Evolutionary conservation across 2,797 vertebrate genomes (phyloP).

Genomic region (Neosalanx taihuensis): DNA sequence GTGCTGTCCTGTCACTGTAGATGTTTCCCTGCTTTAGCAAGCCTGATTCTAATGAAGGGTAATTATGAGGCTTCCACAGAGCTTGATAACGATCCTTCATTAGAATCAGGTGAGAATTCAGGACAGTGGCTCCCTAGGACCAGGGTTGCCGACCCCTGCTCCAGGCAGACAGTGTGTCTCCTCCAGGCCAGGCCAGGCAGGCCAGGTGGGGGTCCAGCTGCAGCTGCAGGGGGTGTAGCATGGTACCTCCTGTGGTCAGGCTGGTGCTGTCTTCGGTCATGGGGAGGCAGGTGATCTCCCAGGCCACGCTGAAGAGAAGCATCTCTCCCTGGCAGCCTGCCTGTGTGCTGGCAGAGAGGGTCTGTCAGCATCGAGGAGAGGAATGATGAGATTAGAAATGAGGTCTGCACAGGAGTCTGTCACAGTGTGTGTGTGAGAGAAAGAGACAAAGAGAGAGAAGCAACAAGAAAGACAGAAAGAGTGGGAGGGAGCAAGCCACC

Average conservation of each 20-base stretch:
- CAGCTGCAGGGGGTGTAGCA: neutral
- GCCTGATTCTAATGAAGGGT: too few species aligned
- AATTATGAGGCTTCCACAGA: too few species aligned
- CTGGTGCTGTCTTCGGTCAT: conserved; percentile 23
- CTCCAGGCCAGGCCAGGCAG: too few species aligned
- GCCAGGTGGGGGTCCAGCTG: conserved; percentile 6
- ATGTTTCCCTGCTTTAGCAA: too few species aligned
- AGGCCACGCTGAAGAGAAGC: conserved; percentile 26
- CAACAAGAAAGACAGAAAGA: neutral
- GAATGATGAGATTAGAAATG: conserved; percentile 55
- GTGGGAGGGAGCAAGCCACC: neutral
- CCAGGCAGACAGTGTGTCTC: too few species aligned
- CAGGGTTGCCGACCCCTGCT: too few species aligned
- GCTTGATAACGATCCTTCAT: too few species aligned
- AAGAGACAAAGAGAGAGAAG: neutral
- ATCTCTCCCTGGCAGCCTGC: conserved; percentile 10
- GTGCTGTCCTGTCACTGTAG: too few species aligned
- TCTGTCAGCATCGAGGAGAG: conserved; percentile 41
- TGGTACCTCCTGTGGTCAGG: conserved; percentile 18
- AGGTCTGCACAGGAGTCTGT: conserved; percentile 31
- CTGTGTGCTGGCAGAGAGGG: neutral
- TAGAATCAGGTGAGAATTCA: too few species aligned
- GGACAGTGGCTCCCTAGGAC: too few species aligned
- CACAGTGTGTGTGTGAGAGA: neutral
- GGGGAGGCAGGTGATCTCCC: conserved; percentile 14